Percentiles rank a stretch among this genome's conserved stretches.
These are phyloP conservation scores for Trichacis sp. DNA, from an alignment of 2,888 invertebrate genomes.

Conservation along the genomic window DNA sequence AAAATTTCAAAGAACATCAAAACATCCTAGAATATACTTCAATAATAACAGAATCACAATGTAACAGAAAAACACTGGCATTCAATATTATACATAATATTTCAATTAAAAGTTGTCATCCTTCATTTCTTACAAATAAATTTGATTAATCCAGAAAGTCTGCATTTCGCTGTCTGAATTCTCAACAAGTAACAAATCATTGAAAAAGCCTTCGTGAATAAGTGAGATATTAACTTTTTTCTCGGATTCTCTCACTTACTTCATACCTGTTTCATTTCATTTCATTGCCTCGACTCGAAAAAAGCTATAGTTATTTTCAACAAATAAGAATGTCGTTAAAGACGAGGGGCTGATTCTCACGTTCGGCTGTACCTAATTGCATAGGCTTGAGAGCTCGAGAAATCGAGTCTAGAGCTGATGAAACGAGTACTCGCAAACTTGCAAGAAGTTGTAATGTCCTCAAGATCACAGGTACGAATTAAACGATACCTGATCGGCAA, in stretches of 20 bases:
- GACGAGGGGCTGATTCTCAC: constrained; percentile 24
- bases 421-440: constrained; percentile 17
- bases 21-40: too few species aligned
- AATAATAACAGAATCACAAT: too few species aligned
- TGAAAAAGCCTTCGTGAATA: too few species aligned
- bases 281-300: too few species aligned
- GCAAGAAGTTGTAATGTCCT: constrained; percentile 27
- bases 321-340: constrained; percentile 30
- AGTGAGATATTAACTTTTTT: too few species aligned
- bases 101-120: too few species aligned
- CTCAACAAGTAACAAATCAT: too few species aligned
- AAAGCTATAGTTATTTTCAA: too few species aligned
- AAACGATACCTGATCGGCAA: too few species aligned
- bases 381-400: constrained; percentile 22
- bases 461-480: constrained; percentile 24
- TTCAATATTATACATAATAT: too few species aligned
- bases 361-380: constrained; percentile 25
- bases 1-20: too few species aligned
- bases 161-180: neutral
- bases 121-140: neutral
- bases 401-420: constrained; percentile 40
- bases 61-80: too few species aligned
- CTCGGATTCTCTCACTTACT: neutral
- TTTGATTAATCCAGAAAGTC: neutral
- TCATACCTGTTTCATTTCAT: neutral